Evolutionary conservation across 2,888 invertebrate genomes (phyloP).

Genomic region (Diaperis boleti): DNA sequence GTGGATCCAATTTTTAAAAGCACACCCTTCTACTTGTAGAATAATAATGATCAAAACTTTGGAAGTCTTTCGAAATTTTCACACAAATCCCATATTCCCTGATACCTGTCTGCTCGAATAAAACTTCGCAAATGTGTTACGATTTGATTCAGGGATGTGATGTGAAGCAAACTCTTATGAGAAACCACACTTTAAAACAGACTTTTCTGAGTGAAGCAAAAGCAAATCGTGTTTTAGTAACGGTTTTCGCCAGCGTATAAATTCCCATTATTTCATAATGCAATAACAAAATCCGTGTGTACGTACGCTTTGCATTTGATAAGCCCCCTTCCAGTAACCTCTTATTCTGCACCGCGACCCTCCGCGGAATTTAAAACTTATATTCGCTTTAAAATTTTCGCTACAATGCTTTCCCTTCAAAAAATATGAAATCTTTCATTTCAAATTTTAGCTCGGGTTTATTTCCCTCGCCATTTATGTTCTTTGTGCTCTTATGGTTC

Average conservation of each 20-base stretch:
- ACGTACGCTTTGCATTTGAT: constrained; percentile 14
- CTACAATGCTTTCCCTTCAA: constrained; percentile 22
- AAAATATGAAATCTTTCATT: constrained; percentile 29
- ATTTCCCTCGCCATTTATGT: constrained; percentile 27
- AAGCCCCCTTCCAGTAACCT: constrained; percentile 16
- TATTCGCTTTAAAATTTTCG: constrained; percentile 21
- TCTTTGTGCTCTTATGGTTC: constrained; percentile 30
- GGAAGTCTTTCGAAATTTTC: constrained; percentile 3
- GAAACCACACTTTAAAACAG: background rate
- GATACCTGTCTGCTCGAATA: constrained; percentile 14
- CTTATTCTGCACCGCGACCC: constrained; percentile 6
- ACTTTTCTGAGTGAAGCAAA: background rate
- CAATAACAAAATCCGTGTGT: constrained; percentile 16
- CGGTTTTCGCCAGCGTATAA: background rate
- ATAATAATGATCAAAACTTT: constrained; percentile 12
- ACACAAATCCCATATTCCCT: constrained; percentile 20
- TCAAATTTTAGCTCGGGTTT: constrained; percentile 18
- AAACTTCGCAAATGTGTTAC: constrained; percentile 13
- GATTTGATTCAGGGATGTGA: constrained; percentile 11
- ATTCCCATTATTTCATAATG: constrained; percentile 13
- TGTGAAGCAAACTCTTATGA: background rate
- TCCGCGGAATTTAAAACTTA: constrained; percentile 19
- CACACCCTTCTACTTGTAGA: background rate
- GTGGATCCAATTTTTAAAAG: constrained; percentile 6
- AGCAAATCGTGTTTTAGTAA: constrained; percentile 11